Base-by-base conservation (phyloP, 1,140 invertebrate species). In the Cyclina sinensis region DNA sequence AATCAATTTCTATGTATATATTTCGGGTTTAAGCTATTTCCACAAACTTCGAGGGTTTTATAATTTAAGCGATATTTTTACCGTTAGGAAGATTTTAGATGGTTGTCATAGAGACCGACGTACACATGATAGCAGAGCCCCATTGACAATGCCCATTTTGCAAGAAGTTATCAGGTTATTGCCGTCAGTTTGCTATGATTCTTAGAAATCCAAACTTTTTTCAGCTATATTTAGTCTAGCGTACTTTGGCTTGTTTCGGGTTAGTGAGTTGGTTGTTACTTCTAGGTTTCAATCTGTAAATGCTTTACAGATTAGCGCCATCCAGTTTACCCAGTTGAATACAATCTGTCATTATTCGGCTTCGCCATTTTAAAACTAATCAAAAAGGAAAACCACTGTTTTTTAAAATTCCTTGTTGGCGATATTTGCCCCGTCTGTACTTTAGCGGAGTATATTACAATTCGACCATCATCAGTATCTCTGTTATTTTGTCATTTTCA, bases 401-500 rank as follows among this genome's bases (percentile, higher is more conserved):
- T 11, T 14, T 54, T 3, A 54, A 54, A 54, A 54, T 54, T 18
- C 51, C 51, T 3, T 12, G 18, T 3, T 43, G 43, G 14, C 4
- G 43, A 4, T 43, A 7, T 43, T 7, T 43, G 43, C 14, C 43
- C 43, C 5, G 43, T 43, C 14, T 43, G 4, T 4, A 43, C 4
- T 7, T 14, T 43, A 7, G 4, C 21, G 14, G 3, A 3, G 3
- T 83, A 7, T 54, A 18, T 74, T 5, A 4, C 0, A 9, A 32
- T 48, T 3, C 51, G 68, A 51, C 32, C 46, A 1, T 24, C 27
- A 11, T 14, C 1, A 21, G n/a, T 12, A 4, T n/a, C 62, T 12
- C 1, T 4, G 2, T 54, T 74, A 3, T 85, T 85, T 37, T 74
- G 65, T 57, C 82, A 85, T 24, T 1, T 1, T 21, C 54, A 85